Conservation (phyloP, 2,888 invertebrate genomes). For the Aphodius granarius region DNA sequence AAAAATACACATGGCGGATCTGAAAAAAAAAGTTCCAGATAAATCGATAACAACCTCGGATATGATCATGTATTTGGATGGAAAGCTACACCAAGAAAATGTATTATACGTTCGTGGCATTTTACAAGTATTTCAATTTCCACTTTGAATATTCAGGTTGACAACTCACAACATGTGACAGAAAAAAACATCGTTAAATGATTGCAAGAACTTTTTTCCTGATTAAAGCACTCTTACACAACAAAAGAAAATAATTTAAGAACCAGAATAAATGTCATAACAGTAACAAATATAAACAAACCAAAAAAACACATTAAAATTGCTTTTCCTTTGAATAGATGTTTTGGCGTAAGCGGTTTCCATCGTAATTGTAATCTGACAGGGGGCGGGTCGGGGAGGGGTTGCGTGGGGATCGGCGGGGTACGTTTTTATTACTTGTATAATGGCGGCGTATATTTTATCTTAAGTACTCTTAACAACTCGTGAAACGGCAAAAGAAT, state of each 20-base stretch:
- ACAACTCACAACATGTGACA: too few species aligned
- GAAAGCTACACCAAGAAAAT: neutral
- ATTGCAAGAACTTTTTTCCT: too few species aligned
- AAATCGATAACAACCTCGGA: neutral
- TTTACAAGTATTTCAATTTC: too few species aligned
- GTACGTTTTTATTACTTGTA: neutral
- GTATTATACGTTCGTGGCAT: too few species aligned
- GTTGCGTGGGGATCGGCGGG: neutral
- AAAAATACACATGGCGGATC: constrained; percentile 35
- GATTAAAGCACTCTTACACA: too few species aligned
- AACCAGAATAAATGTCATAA: neutral
- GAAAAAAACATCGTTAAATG: too few species aligned
- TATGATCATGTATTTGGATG: neutral
- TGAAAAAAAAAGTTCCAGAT: neutral
- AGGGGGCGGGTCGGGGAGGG: neutral
- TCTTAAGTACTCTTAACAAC: constrained; percentile 11
- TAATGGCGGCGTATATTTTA: neutral
- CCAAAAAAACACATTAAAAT: neutral
- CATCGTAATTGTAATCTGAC: neutral
- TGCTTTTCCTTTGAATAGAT: neutral
- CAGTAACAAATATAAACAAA: neutral
- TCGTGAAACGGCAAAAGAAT: constrained; percentile 17
- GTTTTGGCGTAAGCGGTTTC: neutral
- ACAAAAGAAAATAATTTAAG: neutral
- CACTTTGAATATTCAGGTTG: too few species aligned